phyloP scores from a whole-genome alignment of 2,113 vertebrate genomes.

The Semnornis frantzii region DNA sequence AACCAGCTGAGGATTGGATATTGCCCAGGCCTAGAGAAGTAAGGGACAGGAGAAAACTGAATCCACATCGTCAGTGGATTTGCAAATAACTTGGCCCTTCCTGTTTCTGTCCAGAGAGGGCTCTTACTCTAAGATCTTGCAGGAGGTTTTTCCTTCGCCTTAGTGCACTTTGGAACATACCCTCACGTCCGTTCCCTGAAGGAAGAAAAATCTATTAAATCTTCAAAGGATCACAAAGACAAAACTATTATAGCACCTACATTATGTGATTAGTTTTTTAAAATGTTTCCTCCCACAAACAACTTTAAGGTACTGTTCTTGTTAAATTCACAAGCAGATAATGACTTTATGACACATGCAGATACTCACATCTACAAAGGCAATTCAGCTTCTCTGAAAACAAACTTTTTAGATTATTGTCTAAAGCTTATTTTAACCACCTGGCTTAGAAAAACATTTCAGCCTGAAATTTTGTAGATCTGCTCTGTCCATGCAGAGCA shows the following conservation, averaged over 20 bases:
- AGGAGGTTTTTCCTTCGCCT: constrained; percentile 79
- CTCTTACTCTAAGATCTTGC: constrained; percentile 80
- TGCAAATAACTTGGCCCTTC: not conserved
- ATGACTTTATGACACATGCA: not conserved
- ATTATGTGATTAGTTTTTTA: not conserved
- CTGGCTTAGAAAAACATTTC: not conserved
- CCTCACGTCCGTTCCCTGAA: constrained; percentile 71
- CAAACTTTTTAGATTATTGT: not conserved
- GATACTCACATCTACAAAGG: not conserved
- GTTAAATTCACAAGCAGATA: not conserved
- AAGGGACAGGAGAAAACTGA: not conserved
- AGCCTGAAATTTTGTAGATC: not conserved
- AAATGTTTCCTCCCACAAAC: not conserved
- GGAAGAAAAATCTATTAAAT: not conserved
- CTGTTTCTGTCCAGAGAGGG: not conserved
- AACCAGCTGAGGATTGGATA: not conserved
- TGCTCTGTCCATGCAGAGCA: not conserved
- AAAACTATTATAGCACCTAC: not conserved
- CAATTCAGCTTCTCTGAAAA: not conserved
- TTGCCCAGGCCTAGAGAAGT: not conserved
- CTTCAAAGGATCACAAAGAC: not conserved
- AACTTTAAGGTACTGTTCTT: not conserved
- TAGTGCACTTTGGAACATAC: constrained; percentile 75
- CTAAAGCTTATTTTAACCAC: not conserved
- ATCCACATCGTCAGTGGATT: not conserved